These are phyloP conservation scores for Hirundo rustica DNA, from an alignment of 2,797 vertebrate genomes.

Conservation along the genomic window DNA sequence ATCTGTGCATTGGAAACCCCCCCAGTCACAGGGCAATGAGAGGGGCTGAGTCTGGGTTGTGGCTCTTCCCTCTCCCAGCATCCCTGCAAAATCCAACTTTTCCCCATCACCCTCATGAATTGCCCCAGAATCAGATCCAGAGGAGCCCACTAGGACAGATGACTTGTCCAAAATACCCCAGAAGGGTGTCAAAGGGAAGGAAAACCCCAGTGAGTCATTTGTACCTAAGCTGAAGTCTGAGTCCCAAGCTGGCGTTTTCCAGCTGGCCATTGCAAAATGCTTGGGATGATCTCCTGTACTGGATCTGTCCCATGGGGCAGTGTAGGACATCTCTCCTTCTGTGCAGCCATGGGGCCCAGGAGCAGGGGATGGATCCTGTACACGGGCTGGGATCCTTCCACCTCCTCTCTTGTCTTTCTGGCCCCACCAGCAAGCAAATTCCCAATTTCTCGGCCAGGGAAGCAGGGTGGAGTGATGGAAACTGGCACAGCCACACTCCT, in stretches of 20 bases:
- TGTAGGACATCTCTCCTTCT: background rate
- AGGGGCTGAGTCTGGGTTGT: background rate
- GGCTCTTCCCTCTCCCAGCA: background rate
- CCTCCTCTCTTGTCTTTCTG: background rate
- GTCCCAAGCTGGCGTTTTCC: background rate
- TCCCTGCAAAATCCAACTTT: background rate
- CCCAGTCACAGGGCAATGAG: background rate
- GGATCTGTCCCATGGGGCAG: fast-evolving
- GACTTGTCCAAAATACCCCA: background rate
- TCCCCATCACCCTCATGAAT: background rate
- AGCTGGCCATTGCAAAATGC: background rate
- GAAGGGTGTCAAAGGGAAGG: background rate
- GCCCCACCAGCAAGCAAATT: background rate
- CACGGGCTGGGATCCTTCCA: background rate
- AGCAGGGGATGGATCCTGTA: background rate
- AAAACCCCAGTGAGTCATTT: background rate
- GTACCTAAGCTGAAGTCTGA: background rate
- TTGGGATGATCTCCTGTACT: fast-evolving
- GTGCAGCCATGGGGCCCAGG: background rate
- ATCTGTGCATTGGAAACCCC: background rate
- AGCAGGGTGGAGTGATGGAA: background rate
- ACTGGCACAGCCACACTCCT: background rate
- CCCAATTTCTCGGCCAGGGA: background rate
- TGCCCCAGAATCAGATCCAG: background rate
- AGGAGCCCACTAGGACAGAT: background rate